A percentile compares a stretch with the other conserved stretches of the same genome.
Evolutionary conservation across 2,888 invertebrate species (phyloP).

Genomic region (Latrodectus hesperus): DNA sequence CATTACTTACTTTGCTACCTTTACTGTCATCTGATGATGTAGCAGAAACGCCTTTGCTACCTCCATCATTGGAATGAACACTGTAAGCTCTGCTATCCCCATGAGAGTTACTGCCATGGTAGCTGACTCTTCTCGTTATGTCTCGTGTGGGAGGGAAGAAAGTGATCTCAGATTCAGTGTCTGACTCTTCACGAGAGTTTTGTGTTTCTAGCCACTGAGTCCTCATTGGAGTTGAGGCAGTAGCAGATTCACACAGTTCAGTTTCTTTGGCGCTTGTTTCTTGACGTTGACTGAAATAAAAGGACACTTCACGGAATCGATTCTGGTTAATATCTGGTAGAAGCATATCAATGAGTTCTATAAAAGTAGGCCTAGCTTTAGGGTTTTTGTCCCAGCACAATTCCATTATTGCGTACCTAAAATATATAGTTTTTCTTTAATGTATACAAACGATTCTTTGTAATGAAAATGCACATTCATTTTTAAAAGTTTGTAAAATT

Average conservation of each 20-base stretch:
- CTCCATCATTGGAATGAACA: constrained; percentile 68
- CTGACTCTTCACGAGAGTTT: constrained; percentile 53
- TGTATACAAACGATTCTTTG: no score
- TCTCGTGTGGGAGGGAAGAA: constrained; percentile 59
- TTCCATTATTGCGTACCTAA: constrained; percentile 88
- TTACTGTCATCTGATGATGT: constrained; percentile 69
- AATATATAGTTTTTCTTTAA: background rate
- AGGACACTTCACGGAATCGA: constrained; percentile 80
- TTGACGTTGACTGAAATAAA: constrained; percentile 76
- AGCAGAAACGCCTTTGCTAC: constrained; percentile 67
- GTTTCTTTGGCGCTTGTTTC: constrained; percentile 55
- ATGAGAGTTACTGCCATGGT: constrained; percentile 10
- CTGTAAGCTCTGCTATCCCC: constrained; percentile 44
- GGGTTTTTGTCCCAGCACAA: constrained; percentile 93
- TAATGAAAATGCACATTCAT: no score
- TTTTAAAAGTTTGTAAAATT: no score
- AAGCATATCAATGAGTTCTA: constrained; percentile 81
- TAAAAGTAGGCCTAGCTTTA: constrained; percentile 86
- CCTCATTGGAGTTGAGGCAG: constrained; percentile 69
- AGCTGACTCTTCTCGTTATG: constrained; percentile 5
- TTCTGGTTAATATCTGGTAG: constrained; percentile 81
- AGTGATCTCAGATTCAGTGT: constrained; percentile 49
- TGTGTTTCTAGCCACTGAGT: constrained; percentile 49
- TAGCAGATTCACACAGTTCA: constrained; percentile 51
- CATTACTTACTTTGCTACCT: constrained; percentile 70